phyloP scores from a whole-genome alignment of 2,113 vertebrate species.

The Callipepla squamata region DNA sequence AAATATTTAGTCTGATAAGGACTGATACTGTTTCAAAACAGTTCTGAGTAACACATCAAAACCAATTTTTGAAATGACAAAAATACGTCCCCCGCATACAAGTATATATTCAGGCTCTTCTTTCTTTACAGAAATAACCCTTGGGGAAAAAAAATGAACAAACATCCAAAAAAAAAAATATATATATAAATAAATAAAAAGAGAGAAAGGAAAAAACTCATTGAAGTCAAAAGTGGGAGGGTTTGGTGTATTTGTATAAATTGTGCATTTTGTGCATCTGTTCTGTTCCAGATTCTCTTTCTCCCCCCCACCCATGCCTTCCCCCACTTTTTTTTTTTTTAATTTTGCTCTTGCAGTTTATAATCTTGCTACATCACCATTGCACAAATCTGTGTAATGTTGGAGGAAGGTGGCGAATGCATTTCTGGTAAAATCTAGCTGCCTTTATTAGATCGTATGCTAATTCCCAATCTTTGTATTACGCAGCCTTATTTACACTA shows the following conservation, averaged over 20 bases:
- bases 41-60: background rate
- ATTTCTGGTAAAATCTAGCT: conserved; percentile 18
- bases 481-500: conserved; percentile 46
- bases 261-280: background rate
- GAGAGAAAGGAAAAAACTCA: fast-evolving
- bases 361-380: background rate
- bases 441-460: background rate
- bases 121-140: background rate
- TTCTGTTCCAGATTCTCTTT: background rate
- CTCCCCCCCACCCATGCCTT: fast-evolving
- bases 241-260: background rate
- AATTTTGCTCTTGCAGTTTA: background rate
- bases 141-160: background rate
- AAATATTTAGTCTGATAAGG: background rate
- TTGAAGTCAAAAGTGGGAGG: background rate
- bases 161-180: background rate
- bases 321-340: background rate
- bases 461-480: conserved; percentile 43
- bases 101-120: background rate
- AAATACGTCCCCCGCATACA: background rate
- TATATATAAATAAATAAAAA: fast-evolving
- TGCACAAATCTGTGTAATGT: background rate
- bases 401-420: background rate
- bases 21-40: background rate
- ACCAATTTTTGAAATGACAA: background rate